Percentiles rank a stretch among this genome's conserved stretches.
Conservation (phyloP, 1,140 invertebrate genomes). For the Diorhabda elongata region DNA sequence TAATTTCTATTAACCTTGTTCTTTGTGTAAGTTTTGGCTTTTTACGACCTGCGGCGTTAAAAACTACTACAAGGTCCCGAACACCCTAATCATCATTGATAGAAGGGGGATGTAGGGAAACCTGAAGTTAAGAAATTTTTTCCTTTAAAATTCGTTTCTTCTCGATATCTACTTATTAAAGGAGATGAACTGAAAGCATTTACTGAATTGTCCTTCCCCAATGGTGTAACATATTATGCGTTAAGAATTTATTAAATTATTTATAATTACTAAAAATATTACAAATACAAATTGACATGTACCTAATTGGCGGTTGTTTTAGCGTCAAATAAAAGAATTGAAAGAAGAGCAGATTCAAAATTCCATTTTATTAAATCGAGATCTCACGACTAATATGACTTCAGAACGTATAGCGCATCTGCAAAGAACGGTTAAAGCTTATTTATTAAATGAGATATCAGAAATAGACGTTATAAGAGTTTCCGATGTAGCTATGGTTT, state of each 20-base stretch:
- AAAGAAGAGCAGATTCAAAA: conserved; percentile 32
- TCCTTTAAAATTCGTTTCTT: no score
- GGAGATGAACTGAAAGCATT: no score
- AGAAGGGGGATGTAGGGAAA: no score
- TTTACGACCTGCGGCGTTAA: no score
- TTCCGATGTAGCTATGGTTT: conserved; percentile 27
- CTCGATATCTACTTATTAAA: no score
- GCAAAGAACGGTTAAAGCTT: conserved; percentile 28
- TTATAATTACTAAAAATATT: conserved; percentile 1
- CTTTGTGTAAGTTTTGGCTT: no score
- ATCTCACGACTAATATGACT: conserved; percentile 30
- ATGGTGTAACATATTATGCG: no score
- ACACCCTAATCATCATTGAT: no score
- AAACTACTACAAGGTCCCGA: no score
- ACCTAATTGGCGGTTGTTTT: conserved; percentile 8
- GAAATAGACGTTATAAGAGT: conserved; percentile 35
- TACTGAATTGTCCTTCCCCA: no score
- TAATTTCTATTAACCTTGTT: no score
- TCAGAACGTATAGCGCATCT: conserved; percentile 29
- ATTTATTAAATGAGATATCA: conserved; percentile 26
- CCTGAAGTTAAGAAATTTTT: no score
- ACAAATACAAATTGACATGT: neutral
- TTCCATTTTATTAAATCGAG: conserved; percentile 32
- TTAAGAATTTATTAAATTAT: neutral
- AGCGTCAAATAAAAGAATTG: conserved; percentile 24